Evolutionary conservation across 2,797 vertebrate species (phyloP).

Genomic region (Thunnus albacares): DNA sequence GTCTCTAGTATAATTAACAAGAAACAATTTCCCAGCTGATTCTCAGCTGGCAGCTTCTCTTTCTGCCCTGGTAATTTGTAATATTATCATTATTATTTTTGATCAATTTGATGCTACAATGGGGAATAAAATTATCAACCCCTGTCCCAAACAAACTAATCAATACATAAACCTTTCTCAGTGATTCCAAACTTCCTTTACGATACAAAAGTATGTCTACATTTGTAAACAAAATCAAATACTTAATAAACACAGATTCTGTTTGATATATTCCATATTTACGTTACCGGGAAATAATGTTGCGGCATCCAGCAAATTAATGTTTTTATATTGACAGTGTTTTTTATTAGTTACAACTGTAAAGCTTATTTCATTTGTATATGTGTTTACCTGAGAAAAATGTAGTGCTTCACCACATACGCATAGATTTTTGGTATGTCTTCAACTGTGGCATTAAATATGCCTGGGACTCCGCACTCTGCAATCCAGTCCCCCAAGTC

Average conservation of each 20-base stretch:
- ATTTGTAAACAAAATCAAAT: no score
- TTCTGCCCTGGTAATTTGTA: background rate
- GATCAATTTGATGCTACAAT: background rate
- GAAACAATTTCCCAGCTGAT: background rate
- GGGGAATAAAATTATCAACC: background rate
- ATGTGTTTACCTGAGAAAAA: conserved; percentile 10
- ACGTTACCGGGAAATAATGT: background rate
- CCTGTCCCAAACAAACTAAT: background rate
- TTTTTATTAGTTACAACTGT: background rate
- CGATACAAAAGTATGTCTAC: no score
- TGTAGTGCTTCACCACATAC: conserved; percentile 23
- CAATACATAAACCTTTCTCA: background rate
- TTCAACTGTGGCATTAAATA: background rate
- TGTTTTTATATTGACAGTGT: no score
- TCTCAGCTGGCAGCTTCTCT: background rate
- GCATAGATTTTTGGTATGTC: conserved; percentile 23
- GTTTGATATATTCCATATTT: background rate
- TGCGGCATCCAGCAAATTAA: background rate
- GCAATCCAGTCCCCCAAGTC: conserved; percentile 16
- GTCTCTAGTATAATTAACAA: background rate
- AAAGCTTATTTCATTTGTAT: background rate
- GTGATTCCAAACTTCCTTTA: background rate
- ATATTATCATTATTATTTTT: background rate
- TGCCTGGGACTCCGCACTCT: conserved; percentile 1
- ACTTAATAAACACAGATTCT: background rate